A percentile compares a stretch with the other conserved stretches of the same genome.
Conservation (phyloP, 2,888 invertebrate species). For the Lumbricus terrestris region DNA sequence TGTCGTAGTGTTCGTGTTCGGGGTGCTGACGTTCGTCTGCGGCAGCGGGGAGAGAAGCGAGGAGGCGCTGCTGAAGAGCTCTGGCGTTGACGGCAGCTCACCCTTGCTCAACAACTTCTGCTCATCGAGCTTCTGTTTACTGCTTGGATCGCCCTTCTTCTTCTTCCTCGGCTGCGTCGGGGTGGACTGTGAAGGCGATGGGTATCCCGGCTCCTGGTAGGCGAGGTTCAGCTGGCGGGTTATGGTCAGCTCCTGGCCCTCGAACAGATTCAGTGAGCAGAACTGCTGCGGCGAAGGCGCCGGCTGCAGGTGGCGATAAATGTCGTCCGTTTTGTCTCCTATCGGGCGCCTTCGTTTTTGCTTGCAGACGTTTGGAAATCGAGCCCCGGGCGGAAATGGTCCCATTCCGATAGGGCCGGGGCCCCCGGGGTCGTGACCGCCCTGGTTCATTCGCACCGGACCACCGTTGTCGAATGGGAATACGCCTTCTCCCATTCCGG, state of each 20-base stretch:
- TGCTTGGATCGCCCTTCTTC: conserved; percentile 23
- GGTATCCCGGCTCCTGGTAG: conserved; percentile 51
- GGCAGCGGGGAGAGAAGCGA: conserved; percentile 19
- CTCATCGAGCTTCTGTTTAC: background rate
- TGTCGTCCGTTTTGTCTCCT: conserved; percentile 68
- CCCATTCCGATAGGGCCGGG: conserved; percentile 49
- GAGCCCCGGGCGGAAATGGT: conserved; percentile 49
- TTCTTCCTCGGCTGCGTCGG: conserved; percentile 20
- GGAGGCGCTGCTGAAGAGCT: conserved; percentile 24
- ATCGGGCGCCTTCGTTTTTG: conserved; percentile 43
- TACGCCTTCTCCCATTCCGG: conserved; percentile 35
- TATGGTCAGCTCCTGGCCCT: conserved; percentile 92
- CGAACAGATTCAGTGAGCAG: conserved; percentile 90
- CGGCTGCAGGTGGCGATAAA: conserved; percentile 68
- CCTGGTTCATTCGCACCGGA: conserved; percentile 30
- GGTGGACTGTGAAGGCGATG: conserved; percentile 23
- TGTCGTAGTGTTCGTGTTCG: conserved; percentile 20
- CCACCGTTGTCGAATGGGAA: conserved; percentile 39
- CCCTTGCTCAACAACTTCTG: background rate
- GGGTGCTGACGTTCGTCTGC: conserved; percentile 21
- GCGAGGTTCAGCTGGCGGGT: conserved; percentile 92
- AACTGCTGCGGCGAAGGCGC: conserved; percentile 95
- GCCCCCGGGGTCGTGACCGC: conserved; percentile 25
- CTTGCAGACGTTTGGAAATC: conserved; percentile 54
- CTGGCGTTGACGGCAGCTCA: conserved; percentile 16